phyloP scores from a whole-genome alignment of 2,888 invertebrate genomes.

The Cybosia mesomella region DNA sequence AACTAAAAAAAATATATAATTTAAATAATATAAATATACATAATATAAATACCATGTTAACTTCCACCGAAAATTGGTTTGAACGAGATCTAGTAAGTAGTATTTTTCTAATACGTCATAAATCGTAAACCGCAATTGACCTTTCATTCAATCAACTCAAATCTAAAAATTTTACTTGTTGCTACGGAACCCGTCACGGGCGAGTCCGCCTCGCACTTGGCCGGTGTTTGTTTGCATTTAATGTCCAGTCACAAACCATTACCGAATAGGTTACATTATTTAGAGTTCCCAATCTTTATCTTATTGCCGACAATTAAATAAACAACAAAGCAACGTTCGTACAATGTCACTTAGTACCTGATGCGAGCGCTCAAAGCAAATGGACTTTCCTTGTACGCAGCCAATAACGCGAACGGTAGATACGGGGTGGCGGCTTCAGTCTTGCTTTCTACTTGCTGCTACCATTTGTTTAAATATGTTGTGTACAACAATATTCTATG shows the following conservation, averaged over 20 bases:
- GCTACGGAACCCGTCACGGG: too few species aligned
- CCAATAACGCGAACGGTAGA: slow-evolving; percentile 44
- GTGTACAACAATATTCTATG: slow-evolving; percentile 7
- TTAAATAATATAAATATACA: too few species aligned
- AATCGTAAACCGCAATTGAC: too few species aligned
- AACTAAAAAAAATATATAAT: too few species aligned
- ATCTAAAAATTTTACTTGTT: too few species aligned
- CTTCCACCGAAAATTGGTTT: too few species aligned
- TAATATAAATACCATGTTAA: too few species aligned
- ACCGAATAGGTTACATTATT: background rate
- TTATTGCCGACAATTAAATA: slow-evolving; percentile 8
- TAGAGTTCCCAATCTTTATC: background rate
- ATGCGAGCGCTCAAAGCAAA: slow-evolving; percentile 46
- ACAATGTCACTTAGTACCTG: slow-evolving; percentile 36
- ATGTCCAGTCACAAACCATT: background rate
- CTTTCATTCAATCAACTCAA: too few species aligned
- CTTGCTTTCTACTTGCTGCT: slow-evolving; percentile 6
- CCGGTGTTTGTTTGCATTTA: too few species aligned
- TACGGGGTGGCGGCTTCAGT: slow-evolving; percentile 13
- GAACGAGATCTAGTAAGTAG: too few species aligned
- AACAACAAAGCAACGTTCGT: slow-evolving; percentile 26
- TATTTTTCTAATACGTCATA: too few species aligned
- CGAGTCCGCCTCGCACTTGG: too few species aligned
- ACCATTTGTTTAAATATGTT: slow-evolving; percentile 23
- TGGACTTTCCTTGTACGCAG: slow-evolving; percentile 58